A percentile compares a stretch with the other conserved stretches of the same genome.
These are phyloP conservation scores for Prolemur simus DNA, from an alignment of 2,113 vertebrate genomes.

Conservation along the genomic window DNA sequence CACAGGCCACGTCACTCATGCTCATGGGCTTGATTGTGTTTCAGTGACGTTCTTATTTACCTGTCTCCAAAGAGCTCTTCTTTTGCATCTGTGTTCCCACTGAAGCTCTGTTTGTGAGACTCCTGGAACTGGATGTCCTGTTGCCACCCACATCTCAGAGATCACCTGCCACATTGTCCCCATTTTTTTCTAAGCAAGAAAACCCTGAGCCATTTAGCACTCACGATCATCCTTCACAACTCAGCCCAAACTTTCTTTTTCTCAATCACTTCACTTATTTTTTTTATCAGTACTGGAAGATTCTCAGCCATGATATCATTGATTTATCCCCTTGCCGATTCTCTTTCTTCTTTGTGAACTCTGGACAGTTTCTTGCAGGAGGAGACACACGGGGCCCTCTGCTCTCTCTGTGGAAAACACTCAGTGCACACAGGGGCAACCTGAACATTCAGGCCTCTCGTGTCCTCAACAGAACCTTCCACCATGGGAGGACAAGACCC, in stretches of 20 bases:
- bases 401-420: neutral
- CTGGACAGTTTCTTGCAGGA: neutral
- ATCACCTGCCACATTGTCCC: neutral
- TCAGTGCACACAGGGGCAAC: neutral
- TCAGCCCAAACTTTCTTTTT: neutral
- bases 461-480: neutral
- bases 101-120: neutral
- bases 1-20: neutral
- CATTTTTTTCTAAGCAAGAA: neutral
- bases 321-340: neutral
- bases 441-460: neutral
- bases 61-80: neutral
- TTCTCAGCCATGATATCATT: neutral
- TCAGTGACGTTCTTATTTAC: neutral
- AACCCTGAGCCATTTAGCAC: neutral
- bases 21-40: neutral
- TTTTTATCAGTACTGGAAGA: neutral
- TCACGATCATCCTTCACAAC: neutral
- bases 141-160: neutral
- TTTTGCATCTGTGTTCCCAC: neutral
- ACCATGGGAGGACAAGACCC: neutral
- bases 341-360: neutral
- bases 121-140: neutral
- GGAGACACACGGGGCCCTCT: neutral
- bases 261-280: neutral